A percentile compares a stretch with the other conserved stretches of the same genome.
These are phyloP conservation scores for Platypus cylindrus DNA, from an alignment of 2,888 invertebrate genomes.

Conservation along the genomic window DNA sequence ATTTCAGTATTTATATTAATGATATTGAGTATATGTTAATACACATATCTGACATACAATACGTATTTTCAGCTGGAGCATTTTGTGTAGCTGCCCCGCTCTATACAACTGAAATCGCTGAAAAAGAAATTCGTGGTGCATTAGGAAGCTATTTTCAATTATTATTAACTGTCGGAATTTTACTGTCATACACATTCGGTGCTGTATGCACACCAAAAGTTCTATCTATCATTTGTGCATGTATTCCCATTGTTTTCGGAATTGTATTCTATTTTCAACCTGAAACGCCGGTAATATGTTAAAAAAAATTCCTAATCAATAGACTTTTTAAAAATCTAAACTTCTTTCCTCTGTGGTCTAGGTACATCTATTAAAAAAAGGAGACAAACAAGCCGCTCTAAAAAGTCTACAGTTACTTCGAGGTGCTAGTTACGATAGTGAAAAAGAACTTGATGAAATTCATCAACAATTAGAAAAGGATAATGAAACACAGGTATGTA, in stretches of 20 bases:
- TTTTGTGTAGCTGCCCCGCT: conserved; percentile 75
- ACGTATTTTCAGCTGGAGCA: conserved; percentile 45
- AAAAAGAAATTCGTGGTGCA: conserved; percentile 69
- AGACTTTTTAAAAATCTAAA: not conserved
- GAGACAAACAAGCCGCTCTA: conserved; percentile 51
- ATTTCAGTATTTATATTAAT: not conserved
- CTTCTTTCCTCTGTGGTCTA: too few relatives aligned
- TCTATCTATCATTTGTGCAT: conserved; percentile 52
- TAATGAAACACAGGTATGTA: conserved; percentile 6
- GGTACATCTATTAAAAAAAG: conserved; percentile 51
- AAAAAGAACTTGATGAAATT: conserved; percentile 38
- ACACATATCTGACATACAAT: not conserved
- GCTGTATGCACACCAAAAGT: conserved; percentile 39
- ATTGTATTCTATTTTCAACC: conserved; percentile 70
- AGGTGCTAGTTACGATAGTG: conserved; percentile 57
- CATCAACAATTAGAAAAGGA: conserved; percentile 14
- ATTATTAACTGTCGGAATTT: conserved; percentile 70
- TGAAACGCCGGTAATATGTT: conserved; percentile 53
- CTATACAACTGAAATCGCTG: conserved; percentile 76
- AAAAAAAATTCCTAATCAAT: not conserved
- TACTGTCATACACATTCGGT: conserved; percentile 62
- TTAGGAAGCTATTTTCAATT: conserved; percentile 81
- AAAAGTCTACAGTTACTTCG: conserved; percentile 58
- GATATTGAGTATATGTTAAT: not conserved
- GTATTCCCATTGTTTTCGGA: conserved; percentile 57